Base-by-base conservation (phyloP, 1,140 invertebrate species). In the Batillaria attramentaria region DNA sequence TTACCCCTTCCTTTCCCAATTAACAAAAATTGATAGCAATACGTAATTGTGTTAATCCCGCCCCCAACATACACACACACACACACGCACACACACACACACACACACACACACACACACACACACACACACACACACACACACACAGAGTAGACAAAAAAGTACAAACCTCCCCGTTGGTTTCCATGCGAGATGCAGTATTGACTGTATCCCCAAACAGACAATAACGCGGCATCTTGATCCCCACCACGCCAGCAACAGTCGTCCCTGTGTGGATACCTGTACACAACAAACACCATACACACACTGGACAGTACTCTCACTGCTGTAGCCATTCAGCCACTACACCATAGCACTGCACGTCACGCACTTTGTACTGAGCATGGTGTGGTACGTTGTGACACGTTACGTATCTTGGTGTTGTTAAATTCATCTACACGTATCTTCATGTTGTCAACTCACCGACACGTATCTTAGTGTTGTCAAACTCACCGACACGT, bases 131-230 rank as follows among this genome's bases (percentile, higher is more conserved):
- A n/a, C n/a, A n/a, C n/a, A n/a, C n/a, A n/a, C n/a, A n/a, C 24
- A 62, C 28, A 62, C 57, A 62, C 57, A n/a, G 13, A 16, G 8
- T n/a, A 62, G 13, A 28, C 6, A 62, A 62, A 8, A 24, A 28
- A 18, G 28, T 33, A 65, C 60, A 20, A n/a, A 73, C 72, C 72
- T 57, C 46, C n/a, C 72, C 54, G 33, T 60, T 50, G 46, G 72
- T 57, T 85, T 96, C 95, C 95, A 97, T 97, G 77, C 96, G 93
- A 2, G 95, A 87, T 0, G 92, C 91, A n/a, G 91, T 92, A 80
- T 92, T 93, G 0, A 92, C 92, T 1, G 96, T 97, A 87, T 98
- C 97, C 0, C 97, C 97, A 94, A 93, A 93, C 37, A 93, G 87
- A 84, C 92, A 93, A 79, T 93, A 93, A 80, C 93, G 88, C 0